These are phyloP conservation scores for Cygnus atratus DNA, from an alignment of 2,113 vertebrate genomes.

Conservation along the genomic window DNA sequence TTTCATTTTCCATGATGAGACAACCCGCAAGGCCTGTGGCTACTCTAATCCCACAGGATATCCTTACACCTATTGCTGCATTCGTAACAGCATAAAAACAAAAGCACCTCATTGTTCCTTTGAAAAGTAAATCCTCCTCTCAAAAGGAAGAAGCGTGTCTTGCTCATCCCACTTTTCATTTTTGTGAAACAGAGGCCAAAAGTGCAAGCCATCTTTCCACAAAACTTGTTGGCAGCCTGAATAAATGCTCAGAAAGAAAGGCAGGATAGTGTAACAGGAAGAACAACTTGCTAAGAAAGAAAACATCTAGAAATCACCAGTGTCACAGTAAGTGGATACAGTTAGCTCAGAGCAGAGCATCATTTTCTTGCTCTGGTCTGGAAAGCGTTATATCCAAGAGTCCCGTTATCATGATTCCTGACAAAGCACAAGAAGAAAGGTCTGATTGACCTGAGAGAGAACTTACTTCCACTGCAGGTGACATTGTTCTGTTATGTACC, in stretches of 20 bases:
- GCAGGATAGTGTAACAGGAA: background rate
- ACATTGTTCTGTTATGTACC: constrained; percentile 60
- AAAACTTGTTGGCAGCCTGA: constrained; percentile 48
- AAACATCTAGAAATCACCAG: constrained; percentile 35
- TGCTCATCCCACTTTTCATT: background rate
- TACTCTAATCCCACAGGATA: background rate
- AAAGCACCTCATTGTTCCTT: background rate
- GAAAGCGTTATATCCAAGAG: constrained; percentile 2
- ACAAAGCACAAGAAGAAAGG: constrained; percentile 35
- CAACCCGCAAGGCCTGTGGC: background rate
- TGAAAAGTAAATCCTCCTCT: background rate
- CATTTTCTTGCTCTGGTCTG: background rate
- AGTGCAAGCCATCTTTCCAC: background rate
- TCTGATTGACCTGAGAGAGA: constrained; percentile 55
- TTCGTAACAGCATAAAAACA: background rate
- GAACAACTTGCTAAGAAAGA: background rate
- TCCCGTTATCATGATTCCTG: background rate
- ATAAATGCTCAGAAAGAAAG: constrained; percentile 1
- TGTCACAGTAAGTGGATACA: constrained; percentile 21
- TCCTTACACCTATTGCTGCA: background rate
- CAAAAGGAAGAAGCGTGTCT: background rate
- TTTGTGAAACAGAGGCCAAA: background rate
- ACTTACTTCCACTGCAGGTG: constrained; percentile 68
- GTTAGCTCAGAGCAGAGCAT: background rate
- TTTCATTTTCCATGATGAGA: background rate